phyloP scores from a whole-genome alignment of 2,797 vertebrate species.

The Hypotaenidia okinawae region DNA sequence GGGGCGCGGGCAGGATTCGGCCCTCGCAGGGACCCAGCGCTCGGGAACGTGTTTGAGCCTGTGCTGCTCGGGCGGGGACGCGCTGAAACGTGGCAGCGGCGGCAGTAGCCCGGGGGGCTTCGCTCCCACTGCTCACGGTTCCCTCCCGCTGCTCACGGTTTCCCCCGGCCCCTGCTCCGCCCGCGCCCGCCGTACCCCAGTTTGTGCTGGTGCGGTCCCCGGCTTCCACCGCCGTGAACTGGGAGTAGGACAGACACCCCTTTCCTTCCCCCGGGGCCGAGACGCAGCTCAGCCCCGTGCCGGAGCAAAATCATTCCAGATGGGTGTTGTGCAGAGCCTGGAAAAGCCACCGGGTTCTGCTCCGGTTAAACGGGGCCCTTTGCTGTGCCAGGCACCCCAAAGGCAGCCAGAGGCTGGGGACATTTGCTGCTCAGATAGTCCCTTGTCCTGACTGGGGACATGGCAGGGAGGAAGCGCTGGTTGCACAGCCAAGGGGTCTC shows the following conservation, averaged over 20 bases:
- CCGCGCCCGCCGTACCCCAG: accelerated
- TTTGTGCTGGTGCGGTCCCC: accelerated
- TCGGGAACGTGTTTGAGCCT: not conserved
- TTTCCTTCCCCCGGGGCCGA: too few relatives aligned
- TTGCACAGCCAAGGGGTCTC: not conserved
- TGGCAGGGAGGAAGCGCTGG: not conserved
- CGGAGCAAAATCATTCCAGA: not conserved
- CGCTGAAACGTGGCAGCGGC: conserved; percentile 10
- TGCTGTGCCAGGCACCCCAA: not conserved
- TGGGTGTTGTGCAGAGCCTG: accelerated
- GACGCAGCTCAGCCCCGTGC: not conserved
- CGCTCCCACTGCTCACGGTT: accelerated
- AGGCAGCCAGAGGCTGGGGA: not conserved
- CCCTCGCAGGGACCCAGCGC: accelerated
- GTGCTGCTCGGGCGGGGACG: not conserved
- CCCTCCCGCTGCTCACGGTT: not conserved
- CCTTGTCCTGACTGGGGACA: not conserved
- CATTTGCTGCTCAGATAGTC: not conserved
- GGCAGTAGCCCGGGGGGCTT: not conserved
- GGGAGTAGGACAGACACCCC: not conserved
- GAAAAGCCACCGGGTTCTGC: not conserved
- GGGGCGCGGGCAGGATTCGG: not conserved
- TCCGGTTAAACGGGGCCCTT: accelerated
- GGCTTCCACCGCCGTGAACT: not conserved
- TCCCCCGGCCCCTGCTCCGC: not conserved